phyloP scores from a whole-genome alignment of 1,140 invertebrate species.

The Pygmarrhopalites habei region DNA sequence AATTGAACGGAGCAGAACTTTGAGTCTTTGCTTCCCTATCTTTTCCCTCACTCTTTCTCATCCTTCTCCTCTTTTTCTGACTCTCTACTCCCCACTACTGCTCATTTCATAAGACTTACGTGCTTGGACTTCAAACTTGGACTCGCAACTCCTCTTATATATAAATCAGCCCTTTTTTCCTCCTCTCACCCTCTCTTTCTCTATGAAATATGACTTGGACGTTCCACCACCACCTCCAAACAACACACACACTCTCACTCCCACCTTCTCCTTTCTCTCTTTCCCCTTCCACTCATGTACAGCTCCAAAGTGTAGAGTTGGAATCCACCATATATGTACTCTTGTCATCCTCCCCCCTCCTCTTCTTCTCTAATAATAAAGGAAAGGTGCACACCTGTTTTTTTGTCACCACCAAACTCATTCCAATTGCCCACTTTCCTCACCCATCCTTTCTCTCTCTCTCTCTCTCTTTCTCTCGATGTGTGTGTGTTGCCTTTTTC shows the following conservation, averaged over 20 bases:
- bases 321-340: too few species aligned
- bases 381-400: slow-evolving; percentile 13
- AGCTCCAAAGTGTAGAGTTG: too few species aligned
- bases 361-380: background rate
- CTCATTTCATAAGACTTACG: slow-evolving; percentile 10
- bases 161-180: slow-evolving; percentile 5
- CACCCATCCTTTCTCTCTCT: background rate
- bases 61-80: background rate
- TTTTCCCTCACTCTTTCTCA: background rate
- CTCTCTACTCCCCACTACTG: background rate
- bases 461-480: too few species aligned
- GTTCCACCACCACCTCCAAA: too few species aligned
- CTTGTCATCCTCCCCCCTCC: background rate
- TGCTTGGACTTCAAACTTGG: slow-evolving; percentile 12
- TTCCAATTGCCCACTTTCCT: slow-evolving; percentile 3
- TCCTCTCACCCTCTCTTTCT: background rate
- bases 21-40: too few species aligned
- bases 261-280: too few species aligned
- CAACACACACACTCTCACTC: too few species aligned
- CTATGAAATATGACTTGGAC: slow-evolving; percentile 4
- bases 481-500: too few species aligned
- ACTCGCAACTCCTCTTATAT: slow-evolving; percentile 2
- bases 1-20: too few species aligned
- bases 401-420: background rate
- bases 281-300: too few species aligned